Percentiles rank a stretch among this genome's conserved stretches.
Conservation (phyloP, 2,113 vertebrate species). For the Corvus cornix region DNA sequence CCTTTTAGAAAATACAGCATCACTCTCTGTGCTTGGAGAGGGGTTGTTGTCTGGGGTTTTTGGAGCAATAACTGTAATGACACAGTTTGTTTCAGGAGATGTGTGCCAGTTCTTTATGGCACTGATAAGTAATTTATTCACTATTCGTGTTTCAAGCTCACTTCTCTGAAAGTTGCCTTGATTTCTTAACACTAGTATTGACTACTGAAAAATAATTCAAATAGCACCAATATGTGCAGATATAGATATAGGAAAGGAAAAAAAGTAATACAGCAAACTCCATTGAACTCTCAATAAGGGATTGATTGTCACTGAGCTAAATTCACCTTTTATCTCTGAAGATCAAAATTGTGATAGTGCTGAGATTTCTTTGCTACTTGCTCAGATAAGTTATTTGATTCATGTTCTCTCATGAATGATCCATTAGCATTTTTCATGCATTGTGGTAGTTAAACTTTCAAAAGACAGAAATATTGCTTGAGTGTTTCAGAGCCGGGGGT, state of each 20-base stretch:
- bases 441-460: not conserved
- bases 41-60: fast-evolving
- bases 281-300: not conserved
- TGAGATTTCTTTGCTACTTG: not conserved
- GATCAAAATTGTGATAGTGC: not conserved
- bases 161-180: not conserved
- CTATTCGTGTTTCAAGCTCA: not conserved
- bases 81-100: not conserved
- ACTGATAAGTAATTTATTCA: not conserved
- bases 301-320: not conserved
- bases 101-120: not conserved
- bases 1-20: not conserved
- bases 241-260: not conserved
- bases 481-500: not conserved
- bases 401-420: not conserved
- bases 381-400: not conserved
- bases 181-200: not conserved
- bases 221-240: not conserved
- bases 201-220: not conserved
- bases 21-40: not conserved
- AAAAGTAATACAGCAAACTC: not conserved
- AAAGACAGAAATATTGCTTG: not conserved
- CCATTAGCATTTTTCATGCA: not conserved
- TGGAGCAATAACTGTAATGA: not conserved
- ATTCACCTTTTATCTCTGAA: not conserved